Evolutionary conservation across 2,888 invertebrate species (phyloP), one percentile per base, ranked within the genome.

Genomic region (Beris morrisii): DNA sequence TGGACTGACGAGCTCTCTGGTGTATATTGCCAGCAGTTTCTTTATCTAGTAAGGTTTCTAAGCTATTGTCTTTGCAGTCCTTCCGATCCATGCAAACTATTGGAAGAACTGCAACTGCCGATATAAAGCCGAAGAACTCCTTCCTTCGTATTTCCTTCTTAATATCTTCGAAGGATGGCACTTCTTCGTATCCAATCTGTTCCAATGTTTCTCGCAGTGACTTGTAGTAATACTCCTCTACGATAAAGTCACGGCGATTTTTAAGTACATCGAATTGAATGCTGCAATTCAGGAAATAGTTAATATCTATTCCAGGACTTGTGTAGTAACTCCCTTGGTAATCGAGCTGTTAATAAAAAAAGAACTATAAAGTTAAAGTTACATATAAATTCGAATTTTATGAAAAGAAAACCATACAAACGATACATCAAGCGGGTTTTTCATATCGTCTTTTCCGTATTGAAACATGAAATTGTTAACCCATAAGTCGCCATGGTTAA

Each of bases 401-500:
- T 13, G n/a, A 5, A 13, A 5, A 46, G 5, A 46, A 11, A 15
- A 31, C 55, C 55, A 48, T 56, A 65, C 65, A 45, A 65, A 32
- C 1, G 5, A 22, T 3, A 65, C 2, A 56, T 65, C 65, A 9
- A 15, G n/a, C 15, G 48, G 44, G 1, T 15, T 11, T 22, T 6
- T 4, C 4, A 11, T 4, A 12, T 46, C 45, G 1, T 9, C 67
- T 4, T 71, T 59, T 61, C 75, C 68, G 68, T 80, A 79, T 13
- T 75, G 74, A 66, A 81, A 80, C 74, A 81, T 74, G 72, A 81
- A 77, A 70, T 81, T 81, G 65, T 80, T 80, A 4, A 76, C 72
- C 80, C 80, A 81, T 6, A 79, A 71, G 71, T 81, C 81, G 7
- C 80, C 80, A 68, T 81, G 81, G 69, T 78, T 79, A 53, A 81